Percentiles rank a stretch among this genome's conserved stretches.
Evolutionary conservation across 2,888 invertebrate genomes (phyloP).

Genomic region (Lithophane leautieri): DNA sequence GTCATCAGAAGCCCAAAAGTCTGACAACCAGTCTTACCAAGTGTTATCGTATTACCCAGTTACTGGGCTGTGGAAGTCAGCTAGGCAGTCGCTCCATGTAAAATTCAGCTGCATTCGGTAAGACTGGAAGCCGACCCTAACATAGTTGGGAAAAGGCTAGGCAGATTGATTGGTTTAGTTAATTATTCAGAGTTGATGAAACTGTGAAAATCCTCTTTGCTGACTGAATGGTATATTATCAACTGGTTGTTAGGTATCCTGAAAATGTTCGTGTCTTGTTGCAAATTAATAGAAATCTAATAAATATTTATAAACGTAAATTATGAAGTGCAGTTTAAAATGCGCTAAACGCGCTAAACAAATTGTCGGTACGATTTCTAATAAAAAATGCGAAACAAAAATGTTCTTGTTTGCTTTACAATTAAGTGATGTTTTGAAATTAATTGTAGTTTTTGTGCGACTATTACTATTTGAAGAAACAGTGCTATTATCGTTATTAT

Average conservation of each 20-base stretch:
- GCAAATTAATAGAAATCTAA: slow-evolving; percentile 36
- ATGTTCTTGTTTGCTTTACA: slow-evolving; percentile 17
- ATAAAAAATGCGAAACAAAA: slow-evolving; percentile 39
- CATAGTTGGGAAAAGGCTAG: too few relatives aligned
- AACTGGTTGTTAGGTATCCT: neutral
- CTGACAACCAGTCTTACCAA: too few relatives aligned
- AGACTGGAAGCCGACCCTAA: too few relatives aligned
- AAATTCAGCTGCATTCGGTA: too few relatives aligned
- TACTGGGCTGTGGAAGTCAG: too few relatives aligned
- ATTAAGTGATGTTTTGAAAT: slow-evolving; percentile 22
- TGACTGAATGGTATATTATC: neutral
- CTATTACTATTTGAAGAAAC: neutral
- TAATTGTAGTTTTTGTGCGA: slow-evolving; percentile 33
- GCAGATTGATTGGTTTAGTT: too few relatives aligned
- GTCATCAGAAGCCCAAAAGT: too few relatives aligned
- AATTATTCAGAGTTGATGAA: too few relatives aligned
- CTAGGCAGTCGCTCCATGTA: too few relatives aligned
- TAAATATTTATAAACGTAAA: slow-evolving; percentile 38
- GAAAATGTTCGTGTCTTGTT: neutral
- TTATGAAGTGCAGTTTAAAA: slow-evolving; percentile 29
- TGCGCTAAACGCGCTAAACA: slow-evolving; percentile 32
- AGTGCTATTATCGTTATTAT: slow-evolving; percentile 15
- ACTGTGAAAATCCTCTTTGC: too few relatives aligned
- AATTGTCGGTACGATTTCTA: slow-evolving; percentile 41
- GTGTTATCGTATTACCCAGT: too few relatives aligned